Percentiles rank a stretch among this genome's conserved stretches.
phyloP scores from a whole-genome alignment of 2,113 vertebrate species.

The Argyrosomus japonicus region DNA sequence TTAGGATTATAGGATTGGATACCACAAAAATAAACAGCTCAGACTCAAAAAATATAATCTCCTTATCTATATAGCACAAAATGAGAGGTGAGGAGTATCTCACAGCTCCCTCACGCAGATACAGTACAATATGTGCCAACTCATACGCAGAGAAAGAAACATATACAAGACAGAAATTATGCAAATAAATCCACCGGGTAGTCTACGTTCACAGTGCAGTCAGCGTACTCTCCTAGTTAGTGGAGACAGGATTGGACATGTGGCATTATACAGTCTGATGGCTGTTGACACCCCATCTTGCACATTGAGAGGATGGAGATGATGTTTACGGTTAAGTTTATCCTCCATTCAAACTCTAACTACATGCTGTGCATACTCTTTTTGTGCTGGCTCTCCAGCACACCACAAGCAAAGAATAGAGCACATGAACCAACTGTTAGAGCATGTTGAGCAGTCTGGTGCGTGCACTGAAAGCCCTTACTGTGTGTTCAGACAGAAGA shows the following conservation, averaged over 20 bases:
- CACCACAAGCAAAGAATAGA: neutral
- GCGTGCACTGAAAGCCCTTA: neutral
- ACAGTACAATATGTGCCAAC: too few relatives aligned
- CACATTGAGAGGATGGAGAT: neutral
- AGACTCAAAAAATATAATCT: too few relatives aligned
- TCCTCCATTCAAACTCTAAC: neutral
- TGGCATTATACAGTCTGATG: constrained; percentile 6
- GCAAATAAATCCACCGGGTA: neutral
- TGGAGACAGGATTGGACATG: neutral
- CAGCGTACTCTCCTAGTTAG: neutral
- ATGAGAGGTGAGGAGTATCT: too few relatives aligned
- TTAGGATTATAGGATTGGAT: too few relatives aligned
- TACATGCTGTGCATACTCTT: neutral
- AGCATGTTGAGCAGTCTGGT: neutral
- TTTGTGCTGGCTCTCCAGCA: neutral
- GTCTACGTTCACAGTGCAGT: neutral
- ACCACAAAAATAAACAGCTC: too few relatives aligned
- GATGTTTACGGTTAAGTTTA: neutral
- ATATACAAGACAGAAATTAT: neutral
- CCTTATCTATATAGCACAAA: too few relatives aligned
- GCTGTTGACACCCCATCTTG: neutral
- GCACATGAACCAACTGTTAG: neutral
- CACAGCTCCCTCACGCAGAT: too few relatives aligned
- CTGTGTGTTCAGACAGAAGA: neutral
- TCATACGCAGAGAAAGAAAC: neutral